Conservation (phyloP, 2,113 vertebrate genomes). For the Cairina moschata region DNA sequence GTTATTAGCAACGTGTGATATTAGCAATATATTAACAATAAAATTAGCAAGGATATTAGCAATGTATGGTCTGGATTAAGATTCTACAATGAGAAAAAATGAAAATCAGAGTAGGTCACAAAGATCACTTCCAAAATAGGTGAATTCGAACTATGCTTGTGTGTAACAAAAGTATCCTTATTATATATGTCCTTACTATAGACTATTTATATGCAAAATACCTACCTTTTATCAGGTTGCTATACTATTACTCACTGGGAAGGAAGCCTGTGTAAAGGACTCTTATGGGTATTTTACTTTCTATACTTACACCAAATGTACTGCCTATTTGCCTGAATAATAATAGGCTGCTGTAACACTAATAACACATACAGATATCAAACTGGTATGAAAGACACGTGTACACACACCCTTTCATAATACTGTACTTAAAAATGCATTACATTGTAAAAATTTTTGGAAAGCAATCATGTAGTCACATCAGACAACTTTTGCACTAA, state of each 20-base stretch:
- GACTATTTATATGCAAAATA: constrained; percentile 26
- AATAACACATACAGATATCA: not conserved
- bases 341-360: not conserved
- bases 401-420: not conserved
- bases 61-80: not conserved
- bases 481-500: not conserved
- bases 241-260: not conserved
- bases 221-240: not conserved
- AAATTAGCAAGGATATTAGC: not conserved
- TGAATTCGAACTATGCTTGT: not conserved
- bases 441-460: no score
- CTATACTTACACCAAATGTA: constrained; percentile 19
- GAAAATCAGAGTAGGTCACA: not conserved
- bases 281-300: not conserved
- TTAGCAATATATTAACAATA: not conserved
- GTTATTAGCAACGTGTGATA: accelerated
- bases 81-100: not conserved
- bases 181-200: not conserved
- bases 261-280: not conserved
- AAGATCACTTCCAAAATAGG: not conserved
- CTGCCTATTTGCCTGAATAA: not conserved
- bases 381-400: not conserved
- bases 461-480: not conserved
- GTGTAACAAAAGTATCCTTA: not conserved
- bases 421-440: not conserved